Base-by-base conservation (phyloP, 2,888 invertebrate species). In the Athalia circularis region DNA sequence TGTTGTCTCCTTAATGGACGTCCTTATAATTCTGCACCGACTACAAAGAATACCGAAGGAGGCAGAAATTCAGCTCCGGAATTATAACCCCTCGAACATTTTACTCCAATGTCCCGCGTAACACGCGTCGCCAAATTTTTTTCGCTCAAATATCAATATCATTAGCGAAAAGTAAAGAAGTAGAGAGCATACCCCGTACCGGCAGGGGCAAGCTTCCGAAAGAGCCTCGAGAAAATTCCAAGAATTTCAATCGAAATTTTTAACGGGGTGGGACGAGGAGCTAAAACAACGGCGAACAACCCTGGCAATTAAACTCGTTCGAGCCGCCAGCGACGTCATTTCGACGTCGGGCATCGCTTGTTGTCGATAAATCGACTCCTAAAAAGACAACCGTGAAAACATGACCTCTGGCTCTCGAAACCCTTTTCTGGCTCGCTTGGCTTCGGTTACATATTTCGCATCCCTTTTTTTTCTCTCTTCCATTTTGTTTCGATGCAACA, bases 361-460 rank as follows among this genome's bases (percentile, higher is more conserved):
- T 75, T 75, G 75, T 62, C 75, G 52, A 75, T 75, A 75, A 75
- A 75, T 75, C 75, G 75, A n/a, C 50, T 61, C 75, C 75, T 75
- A 75, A 75, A 75, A 75, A 75, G 75, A 75, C 75, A 75, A 75
- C 75, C 75, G 75, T 75, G 75, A 75, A 75, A 75, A 75, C 75
- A 75, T 75, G 43, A 75, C 75, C 75, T 75, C 75, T 75, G 64
- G 75, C 75, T 75, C 64, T 75, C 75, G 75, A 52, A 62, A n/a
- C 75, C 75, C 29, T 9, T 45, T 13, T 62, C 43, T 43, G 45
- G 62, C n/a, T 64, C 48, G 29, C 54, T 62, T 47, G n/a, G 50
- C 61, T 50, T 48, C 61, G 75, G 62, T 75, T 75, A 75, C 64
- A 72, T 72, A 72, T 72, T 72, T 72, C 43, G 57, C 13, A 11